Base-by-base conservation (phyloP, 2,888 invertebrate genomes). In the Cristatella mucedo region DNA sequence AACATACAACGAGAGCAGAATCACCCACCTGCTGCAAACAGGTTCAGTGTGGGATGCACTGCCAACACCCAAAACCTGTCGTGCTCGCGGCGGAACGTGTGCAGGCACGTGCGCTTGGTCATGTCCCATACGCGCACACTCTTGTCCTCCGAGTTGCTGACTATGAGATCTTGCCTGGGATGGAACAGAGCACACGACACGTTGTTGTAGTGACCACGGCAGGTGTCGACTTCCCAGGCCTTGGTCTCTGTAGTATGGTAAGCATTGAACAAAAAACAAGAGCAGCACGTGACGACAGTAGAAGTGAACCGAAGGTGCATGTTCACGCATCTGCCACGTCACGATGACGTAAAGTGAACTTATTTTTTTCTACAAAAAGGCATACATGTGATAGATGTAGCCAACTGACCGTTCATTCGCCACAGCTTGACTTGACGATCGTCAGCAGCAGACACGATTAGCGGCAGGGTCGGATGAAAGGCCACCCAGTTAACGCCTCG, bases 201-300 rank as follows among this genome's bases (percentile, higher is more conserved):
- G 66, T 99, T 99, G 72, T 95, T 91, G 72, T 95, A 97, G 65
- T 97, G 97, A 0, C 97, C 97, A n/a, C 97, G 78, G 55, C 93
- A 97, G 0, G 93, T 89, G 68, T 99, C 97, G 31, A 97, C 86
- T 63, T 97, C 95, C 93, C 93, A 95, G 0, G 93, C 95, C 73
- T 80, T 70, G 29, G 66, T 60, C 40, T 71, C 69, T 59, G 61
- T 18, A n/a, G 5, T n/a, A n/a, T n/a, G n/a, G n/a, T n/a, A n/a
- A n/a, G n/a, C n/a, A n/a, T n/a, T n/a, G n/a, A n/a, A n/a, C n/a
- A n/a, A n/a, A n/a, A n/a, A n/a, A n/a, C n/a, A n/a, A n/a, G n/a
- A n/a, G n/a, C n/a, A n/a, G n/a, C n/a, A n/a, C n/a, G n/a, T n/a
- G n/a, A n/a, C n/a, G n/a, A n/a, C n/a, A n/a, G n/a, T n/a, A n/a